Percentiles rank a stretch among this genome's conserved stretches.
phyloP scores from a whole-genome alignment of 2,797 vertebrate species.

The Pipistrellus pygmaeus region DNA sequence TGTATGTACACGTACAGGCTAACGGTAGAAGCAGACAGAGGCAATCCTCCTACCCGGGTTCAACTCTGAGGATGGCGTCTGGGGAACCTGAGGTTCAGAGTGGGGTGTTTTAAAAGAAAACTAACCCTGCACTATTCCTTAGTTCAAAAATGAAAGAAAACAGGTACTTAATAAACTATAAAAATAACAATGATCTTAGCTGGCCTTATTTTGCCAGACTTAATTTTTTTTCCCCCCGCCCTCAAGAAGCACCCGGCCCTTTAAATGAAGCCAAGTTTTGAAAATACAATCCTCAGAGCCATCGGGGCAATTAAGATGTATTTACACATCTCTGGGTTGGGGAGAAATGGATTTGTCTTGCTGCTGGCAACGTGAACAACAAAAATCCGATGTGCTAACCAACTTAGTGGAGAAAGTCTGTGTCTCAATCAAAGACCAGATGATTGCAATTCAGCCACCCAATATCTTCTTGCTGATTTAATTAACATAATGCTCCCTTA shows the following conservation, averaged over 20 bases:
- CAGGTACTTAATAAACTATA: not conserved
- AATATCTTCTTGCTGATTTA: constrained; percentile 69
- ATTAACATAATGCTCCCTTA: constrained; percentile 66
- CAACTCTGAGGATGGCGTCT: not conserved
- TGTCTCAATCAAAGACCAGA: constrained; percentile 79
- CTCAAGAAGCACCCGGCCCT: not conserved
- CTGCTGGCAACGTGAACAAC: constrained; percentile 73
- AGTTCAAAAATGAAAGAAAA: constrained; percentile 5
- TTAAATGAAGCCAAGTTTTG: constrained; percentile 58
- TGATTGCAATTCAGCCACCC: constrained; percentile 70
- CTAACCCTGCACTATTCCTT: not conserved
- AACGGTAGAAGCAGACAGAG: not conserved
- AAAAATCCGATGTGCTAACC: constrained; percentile 69
- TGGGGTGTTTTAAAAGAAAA: not conserved
- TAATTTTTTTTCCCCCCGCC: not conserved
- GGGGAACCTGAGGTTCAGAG: not conserved
- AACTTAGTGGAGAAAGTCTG: constrained; percentile 46
- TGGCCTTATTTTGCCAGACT: not conserved
- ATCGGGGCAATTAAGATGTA: constrained; percentile 80
- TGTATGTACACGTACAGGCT: fast-evolving
- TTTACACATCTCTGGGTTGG: constrained; percentile 57
- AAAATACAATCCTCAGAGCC: constrained; percentile 64
- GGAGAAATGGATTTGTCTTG: constrained; percentile 73
- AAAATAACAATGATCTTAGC: not conserved
- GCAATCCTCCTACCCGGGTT: fast-evolving